phyloP scores from a whole-genome alignment of 30 jellyfish, hydroid and myxozoan genomes.

The Clytia hemisphaerica region DNA sequence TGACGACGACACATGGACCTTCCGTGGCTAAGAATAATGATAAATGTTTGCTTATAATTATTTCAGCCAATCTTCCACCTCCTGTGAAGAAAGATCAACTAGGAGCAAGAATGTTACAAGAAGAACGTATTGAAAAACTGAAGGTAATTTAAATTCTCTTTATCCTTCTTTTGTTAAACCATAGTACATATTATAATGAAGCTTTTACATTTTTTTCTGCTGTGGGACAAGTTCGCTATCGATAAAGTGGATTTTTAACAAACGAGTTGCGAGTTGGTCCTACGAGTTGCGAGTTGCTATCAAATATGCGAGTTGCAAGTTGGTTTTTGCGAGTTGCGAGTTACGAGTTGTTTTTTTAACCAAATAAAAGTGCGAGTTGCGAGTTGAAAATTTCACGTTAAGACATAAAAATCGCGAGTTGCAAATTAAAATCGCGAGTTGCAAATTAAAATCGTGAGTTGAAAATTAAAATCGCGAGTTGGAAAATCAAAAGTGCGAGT shows the following conservation, averaged over 20 bases:
- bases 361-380: too few relatives aligned
- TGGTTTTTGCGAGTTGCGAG: too few relatives aligned
- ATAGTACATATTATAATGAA: neutral
- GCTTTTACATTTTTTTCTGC: neutral
- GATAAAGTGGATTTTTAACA: neutral
- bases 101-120: constrained; percentile 91
- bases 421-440: too few relatives aligned
- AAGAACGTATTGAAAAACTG: constrained; percentile 91
- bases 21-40: neutral
- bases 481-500: too few relatives aligned
- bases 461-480: too few relatives aligned
- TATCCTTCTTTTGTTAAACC: neutral
- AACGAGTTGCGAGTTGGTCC: too few relatives aligned
- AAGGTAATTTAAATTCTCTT: neutral
- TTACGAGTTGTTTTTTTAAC: too few relatives aligned
- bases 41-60: neutral
- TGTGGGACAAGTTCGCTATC: neutral
- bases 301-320: too few relatives aligned
- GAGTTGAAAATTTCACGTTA: too few relatives aligned
- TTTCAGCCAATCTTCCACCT: constrained; percentile 87
- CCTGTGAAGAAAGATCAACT: constrained; percentile 97
- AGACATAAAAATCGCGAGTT: too few relatives aligned
- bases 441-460: too few relatives aligned
- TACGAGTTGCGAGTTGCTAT: too few relatives aligned
- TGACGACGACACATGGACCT: neutral